Evolutionary conservation across 2,797 vertebrate genomes (phyloP), one percentile per base, ranked within the genome.

Genomic region (Sardinella longiceps): DNA sequence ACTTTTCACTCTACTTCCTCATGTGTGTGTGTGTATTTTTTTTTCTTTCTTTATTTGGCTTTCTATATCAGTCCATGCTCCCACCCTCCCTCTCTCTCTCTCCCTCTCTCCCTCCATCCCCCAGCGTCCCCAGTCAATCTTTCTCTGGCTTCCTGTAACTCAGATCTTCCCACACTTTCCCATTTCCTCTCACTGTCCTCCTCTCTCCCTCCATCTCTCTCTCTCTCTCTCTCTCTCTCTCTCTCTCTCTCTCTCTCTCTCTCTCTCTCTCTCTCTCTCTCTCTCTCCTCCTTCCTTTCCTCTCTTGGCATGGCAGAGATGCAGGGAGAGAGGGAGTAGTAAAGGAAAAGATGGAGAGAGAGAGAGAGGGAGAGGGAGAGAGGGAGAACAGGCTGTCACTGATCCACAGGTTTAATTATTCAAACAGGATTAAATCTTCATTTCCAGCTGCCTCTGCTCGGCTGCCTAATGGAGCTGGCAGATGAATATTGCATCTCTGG

Each of bases 381-480:
- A 53, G 51, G 5, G 51, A 66, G 60, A 66, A 12, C 81, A 81
- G 81, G 86, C 85, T 83, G 85, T 83, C 85, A 81, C 85, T 83
- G 14, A 84, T 84, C 80, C 74, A 86, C 82, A 84, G 86, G 89
- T 87, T 90, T 90, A 90, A 90, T 90, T 88, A 89, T 89, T 90
- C 86, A 89, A 89, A 90, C 87, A 87, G 87, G 88, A 90, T 90
- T 89, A 90, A 87, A 90, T 85, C 85, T 86, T 87, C 60, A 60
- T 83, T 89, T 87, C 81, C 87, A 87, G 89, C 89, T 85, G 88
- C 58, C 48, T 50, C 53, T 82, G 25, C 33, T 82, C 28, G 81
- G 51, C 66, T 39, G 66, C 33, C 88, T 86, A 86, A 87, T 85
- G 86, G 82, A 89, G 82, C 84, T 82, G 30, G 82, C 83, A 86